A percentile compares a stretch with the other conserved stretches of the same genome.
Evolutionary conservation across 2,888 invertebrate species (phyloP).

Genomic region (Cephus rjabovi): DNA sequence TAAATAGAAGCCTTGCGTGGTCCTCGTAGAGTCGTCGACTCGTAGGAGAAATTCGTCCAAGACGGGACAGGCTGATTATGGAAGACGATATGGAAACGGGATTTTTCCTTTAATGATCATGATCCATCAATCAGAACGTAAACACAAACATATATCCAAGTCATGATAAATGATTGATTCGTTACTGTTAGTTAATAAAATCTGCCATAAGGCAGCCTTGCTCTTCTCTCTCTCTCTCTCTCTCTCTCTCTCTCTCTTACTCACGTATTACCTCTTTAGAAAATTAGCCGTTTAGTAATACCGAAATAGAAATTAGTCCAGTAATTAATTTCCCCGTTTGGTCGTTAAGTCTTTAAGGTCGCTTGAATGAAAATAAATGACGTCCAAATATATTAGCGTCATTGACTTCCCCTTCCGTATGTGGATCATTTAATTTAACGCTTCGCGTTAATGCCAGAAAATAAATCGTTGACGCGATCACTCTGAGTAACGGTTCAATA

Average conservation of each 20-base stretch:
- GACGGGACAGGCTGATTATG: background rate
- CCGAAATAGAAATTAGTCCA: background rate
- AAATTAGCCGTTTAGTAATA: background rate
- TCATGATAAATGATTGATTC: background rate
- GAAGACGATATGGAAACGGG: background rate
- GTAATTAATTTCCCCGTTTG: background rate
- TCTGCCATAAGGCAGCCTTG: background rate
- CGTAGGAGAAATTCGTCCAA: background rate
- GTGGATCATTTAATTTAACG: background rate
- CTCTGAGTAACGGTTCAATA: background rate
- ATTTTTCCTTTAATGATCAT: background rate
- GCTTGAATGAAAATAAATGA: background rate
- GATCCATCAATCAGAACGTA: background rate
- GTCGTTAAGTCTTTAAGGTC: background rate
- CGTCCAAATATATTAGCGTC: background rate
- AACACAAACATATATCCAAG: background rate
- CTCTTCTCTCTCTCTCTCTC: background rate
- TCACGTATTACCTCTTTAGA: background rate
- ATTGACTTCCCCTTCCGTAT: background rate
- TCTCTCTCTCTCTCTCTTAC: background rate
- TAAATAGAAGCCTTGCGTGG: background rate
- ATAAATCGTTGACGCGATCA: background rate
- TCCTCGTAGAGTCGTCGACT: background rate
- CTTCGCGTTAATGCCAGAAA: background rate
- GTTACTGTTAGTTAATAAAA: background rate